Evolutionary conservation across 92 coral and sea anemone species (phyloP).

Genomic region (Epizoanthus stellaris): DNA sequence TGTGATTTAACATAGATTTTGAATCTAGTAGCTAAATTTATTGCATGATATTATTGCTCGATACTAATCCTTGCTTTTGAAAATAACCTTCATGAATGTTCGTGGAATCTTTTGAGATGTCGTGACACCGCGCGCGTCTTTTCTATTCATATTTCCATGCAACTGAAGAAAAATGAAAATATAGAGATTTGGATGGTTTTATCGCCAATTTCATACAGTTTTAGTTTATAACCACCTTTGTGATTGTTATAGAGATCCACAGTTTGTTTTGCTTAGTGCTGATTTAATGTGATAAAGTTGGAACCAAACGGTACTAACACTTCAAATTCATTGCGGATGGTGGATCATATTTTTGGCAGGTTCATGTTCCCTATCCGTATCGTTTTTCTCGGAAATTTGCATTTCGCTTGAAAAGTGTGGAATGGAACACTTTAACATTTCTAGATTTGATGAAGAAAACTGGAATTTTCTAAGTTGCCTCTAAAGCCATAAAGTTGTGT

Average conservation of each 20-base stretch:
- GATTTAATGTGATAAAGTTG: constrained; percentile 29
- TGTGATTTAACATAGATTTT: constrained; percentile 9
- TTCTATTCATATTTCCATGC: background rate
- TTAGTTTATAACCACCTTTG: background rate
- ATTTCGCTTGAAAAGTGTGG: background rate
- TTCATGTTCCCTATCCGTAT: too few species aligned
- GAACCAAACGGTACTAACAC: constrained; percentile 1
- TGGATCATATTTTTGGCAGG: too few species aligned
- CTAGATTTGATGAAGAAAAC: background rate
- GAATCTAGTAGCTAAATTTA: background rate
- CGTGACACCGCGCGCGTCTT: background rate
- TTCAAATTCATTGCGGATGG: too few species aligned
- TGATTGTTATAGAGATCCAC: background rate
- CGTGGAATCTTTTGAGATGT: background rate
- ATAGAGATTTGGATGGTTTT: background rate
- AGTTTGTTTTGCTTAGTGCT: constrained; percentile 22
- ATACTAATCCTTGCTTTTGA: too few species aligned
- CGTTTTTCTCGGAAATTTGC: background rate
- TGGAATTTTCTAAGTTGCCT: background rate
- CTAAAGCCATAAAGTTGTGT: background rate
- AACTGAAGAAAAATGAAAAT: background rate
- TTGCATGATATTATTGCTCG: background rate
- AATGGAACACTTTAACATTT: background rate
- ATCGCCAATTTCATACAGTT: background rate
- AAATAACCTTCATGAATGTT: background rate